Conservation (phyloP, 2,888 invertebrate genomes). For the Eubasilissa splendida region DNA sequence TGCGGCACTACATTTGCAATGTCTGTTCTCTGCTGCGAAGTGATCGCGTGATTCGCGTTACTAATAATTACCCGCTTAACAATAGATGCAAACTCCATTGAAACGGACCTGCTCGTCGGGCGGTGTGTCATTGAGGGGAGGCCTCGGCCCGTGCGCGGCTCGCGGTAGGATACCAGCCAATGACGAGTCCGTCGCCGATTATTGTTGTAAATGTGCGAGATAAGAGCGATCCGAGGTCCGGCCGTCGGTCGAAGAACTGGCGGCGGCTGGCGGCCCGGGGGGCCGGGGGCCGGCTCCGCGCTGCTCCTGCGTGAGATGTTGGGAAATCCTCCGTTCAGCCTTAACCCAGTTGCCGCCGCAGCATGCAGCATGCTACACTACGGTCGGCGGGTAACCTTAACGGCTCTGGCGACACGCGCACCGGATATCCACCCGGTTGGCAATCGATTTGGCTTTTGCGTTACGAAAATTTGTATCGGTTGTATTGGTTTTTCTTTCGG, state of each 20-base stretch:
- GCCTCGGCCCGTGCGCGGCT: constrained; percentile 34
- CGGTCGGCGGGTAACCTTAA: constrained; percentile 65
- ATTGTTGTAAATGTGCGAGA: not conserved
- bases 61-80: constrained; percentile 29
- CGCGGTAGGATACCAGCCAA: constrained; percentile 19
- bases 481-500: constrained; percentile 7
- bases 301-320: constrained; percentile 52
- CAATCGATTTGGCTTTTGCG: constrained; percentile 48
- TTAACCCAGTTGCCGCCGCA: constrained; percentile 65
- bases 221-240: too few species aligned
- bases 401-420: constrained; percentile 68
- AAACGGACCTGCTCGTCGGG: constrained; percentile 28
- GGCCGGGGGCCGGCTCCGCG: constrained; percentile 41
- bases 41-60: constrained; percentile 29
- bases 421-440: constrained; percentile 61
- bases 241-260: too few species aligned
- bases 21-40: not conserved
- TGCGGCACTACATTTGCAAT: too few species aligned
- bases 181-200: constrained; percentile 9
- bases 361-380: not conserved
- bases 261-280: not conserved
- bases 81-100: constrained; percentile 37
- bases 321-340: constrained; percentile 65
- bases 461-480: constrained; percentile 29
- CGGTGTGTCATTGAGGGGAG: constrained; percentile 32